Percentiles rank a stretch among this genome's conserved stretches.
These are phyloP conservation scores for Malurus leucopterus DNA, from an alignment of 2,797 vertebrate genomes.

Conservation along the genomic window DNA sequence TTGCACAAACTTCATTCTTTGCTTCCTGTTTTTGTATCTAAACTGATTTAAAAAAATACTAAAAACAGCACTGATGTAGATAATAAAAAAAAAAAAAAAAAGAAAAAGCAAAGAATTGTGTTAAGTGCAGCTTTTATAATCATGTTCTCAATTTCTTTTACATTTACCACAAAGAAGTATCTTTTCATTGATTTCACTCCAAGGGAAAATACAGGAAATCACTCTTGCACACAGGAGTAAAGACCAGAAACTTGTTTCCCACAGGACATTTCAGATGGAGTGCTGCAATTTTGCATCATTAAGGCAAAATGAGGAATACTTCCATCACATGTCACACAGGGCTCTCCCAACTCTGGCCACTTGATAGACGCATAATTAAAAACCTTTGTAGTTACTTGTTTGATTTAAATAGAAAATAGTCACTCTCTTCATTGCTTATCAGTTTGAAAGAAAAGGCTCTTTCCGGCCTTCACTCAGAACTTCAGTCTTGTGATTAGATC, in stretches of 20 bases:
- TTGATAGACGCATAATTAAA: conserved; percentile 36
- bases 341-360: conserved; percentile 30
- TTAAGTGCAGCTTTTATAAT: conserved; percentile 73
- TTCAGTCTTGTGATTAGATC: conserved; percentile 56
- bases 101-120: conserved; percentile 54
- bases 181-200: conserved; percentile 49
- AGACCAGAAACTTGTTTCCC: conserved; percentile 47
- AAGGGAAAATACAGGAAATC: conserved; percentile 42
- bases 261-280: conserved; percentile 59
- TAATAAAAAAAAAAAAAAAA: not conserved
- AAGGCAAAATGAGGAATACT: conserved; percentile 66
- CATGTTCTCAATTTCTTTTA: conserved; percentile 48
- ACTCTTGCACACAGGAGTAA: conserved; percentile 62
- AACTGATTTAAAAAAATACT: not conserved
- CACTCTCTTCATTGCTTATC: conserved; percentile 49
- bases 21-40: conserved; percentile 16
- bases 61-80: conserved; percentile 23
- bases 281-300: conserved; percentile 65
- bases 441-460: conserved; percentile 52
- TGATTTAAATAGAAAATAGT: conserved; percentile 53
- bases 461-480: conserved; percentile 55
- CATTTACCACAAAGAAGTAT: conserved; percentile 62
- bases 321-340: conserved; percentile 46
- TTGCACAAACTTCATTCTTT: conserved; percentile 44
- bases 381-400: conserved; percentile 11